Evolutionary conservation across 2,113 vertebrate genomes (phyloP).

Genomic region (Pterophyllum scalare): DNA sequence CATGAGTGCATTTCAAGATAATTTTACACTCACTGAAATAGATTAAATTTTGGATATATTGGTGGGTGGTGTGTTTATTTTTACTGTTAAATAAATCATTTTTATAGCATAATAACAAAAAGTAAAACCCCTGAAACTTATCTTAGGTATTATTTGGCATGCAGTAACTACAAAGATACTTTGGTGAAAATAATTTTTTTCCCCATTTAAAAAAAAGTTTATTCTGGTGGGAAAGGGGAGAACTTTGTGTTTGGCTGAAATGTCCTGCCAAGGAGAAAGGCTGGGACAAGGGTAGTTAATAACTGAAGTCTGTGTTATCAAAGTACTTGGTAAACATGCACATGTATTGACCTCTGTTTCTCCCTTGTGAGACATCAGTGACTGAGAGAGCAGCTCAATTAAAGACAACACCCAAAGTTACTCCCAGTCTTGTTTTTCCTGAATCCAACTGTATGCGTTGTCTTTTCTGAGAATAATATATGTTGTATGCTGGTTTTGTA

Average conservation of each 20-base stretch:
- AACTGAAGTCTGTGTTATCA: conserved; percentile 70
- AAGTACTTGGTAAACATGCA: conserved; percentile 74
- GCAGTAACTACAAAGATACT: neutral
- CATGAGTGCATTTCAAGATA: neutral
- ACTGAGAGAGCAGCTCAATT: conserved; percentile 24
- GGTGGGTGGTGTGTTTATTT: neutral
- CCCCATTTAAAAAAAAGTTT: neutral
- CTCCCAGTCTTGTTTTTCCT: neutral
- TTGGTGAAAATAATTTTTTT: neutral
- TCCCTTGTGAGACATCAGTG: conserved; percentile 4
- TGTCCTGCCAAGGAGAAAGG: conserved; percentile 47
- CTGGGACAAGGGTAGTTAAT: conserved; percentile 73
- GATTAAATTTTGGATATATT: neutral
- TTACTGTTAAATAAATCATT: too few relatives aligned
- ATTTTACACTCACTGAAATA: neutral
- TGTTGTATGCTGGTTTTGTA: neutral
- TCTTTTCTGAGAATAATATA: neutral
- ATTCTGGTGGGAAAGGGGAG: neutral
- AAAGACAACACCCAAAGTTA: conserved; percentile 18
- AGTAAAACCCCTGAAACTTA: neutral
- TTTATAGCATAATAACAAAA: too few relatives aligned
- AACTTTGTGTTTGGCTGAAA: conserved; percentile 51
- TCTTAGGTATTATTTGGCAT: neutral
- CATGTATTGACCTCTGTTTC: conserved; percentile 68
- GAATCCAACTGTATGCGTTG: neutral